Conservation (phyloP, 2,888 invertebrate species). For the Bedellia somnulentella region DNA sequence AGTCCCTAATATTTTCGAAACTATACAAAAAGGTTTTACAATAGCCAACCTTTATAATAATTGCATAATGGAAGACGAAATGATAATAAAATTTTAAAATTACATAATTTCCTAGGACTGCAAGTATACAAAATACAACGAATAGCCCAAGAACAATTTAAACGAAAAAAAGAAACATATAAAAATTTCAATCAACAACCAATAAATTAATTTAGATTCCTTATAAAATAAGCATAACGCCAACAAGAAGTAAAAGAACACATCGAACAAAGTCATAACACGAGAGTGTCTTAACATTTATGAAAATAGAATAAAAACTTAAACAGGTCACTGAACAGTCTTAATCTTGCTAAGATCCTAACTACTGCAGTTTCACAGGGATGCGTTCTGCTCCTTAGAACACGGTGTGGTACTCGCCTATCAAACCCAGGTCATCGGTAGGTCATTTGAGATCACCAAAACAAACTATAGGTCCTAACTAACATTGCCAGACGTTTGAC, state of each 20-base stretch:
- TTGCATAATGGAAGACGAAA: constrained; percentile 31
- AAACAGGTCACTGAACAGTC: constrained; percentile 64
- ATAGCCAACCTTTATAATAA: too few species aligned
- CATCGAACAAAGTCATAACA: constrained; percentile 42
- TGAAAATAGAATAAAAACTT: constrained; percentile 48
- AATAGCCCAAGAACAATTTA: constrained; percentile 37
- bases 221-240: constrained; percentile 61
- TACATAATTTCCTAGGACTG: constrained; percentile 33
- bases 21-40: constrained; percentile 10
- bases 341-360: constrained; percentile 59
- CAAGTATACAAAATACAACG: constrained; percentile 36
- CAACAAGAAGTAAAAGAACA: constrained; percentile 61
- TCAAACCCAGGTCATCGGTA: constrained; percentile 20
- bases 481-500: too few species aligned
- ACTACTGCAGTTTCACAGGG: constrained; percentile 56
- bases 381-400: constrained; percentile 58
- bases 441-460: constrained; percentile 12
- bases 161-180: constrained; percentile 38
- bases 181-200: constrained; percentile 54
- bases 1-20: constrained; percentile 14
- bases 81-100: constrained; percentile 19
- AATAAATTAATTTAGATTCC: constrained; percentile 61
- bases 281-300: constrained; percentile 36
- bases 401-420: constrained; percentile 45
- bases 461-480: constrained; percentile 41